phyloP scores from a whole-genome alignment of 2,113 vertebrate genomes.

The Labeo catla region DNA sequence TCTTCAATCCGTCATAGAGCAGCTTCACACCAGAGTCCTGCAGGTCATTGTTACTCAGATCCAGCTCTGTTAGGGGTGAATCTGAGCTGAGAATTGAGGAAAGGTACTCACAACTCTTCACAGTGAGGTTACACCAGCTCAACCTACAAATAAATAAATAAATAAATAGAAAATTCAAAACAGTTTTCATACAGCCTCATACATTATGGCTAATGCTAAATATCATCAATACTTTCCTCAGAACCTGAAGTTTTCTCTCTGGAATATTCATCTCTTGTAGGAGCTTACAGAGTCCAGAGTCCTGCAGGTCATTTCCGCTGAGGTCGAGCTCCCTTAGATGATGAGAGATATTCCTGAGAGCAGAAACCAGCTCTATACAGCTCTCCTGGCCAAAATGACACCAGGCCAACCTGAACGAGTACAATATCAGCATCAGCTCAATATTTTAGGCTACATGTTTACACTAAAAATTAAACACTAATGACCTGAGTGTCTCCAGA shows the following conservation, averaged over 20 bases:
- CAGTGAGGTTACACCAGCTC: conserved; percentile 43
- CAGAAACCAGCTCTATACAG: conserved; percentile 56
- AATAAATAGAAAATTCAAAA: too few species aligned
- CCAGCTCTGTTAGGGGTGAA: conserved; percentile 17
- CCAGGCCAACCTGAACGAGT: conserved; percentile 59
- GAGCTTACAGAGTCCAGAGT: conserved; percentile 36
- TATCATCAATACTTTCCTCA: conserved; percentile 21
- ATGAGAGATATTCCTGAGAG: conserved; percentile 46
- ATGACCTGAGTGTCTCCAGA: conserved; percentile 62
- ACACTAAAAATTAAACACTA: not conserved
- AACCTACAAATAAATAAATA: conserved; percentile 6
- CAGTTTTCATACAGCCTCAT: not conserved
- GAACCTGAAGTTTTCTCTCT: conserved; percentile 29
- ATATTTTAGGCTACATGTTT: not conserved
- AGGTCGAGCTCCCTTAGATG: conserved; percentile 50
- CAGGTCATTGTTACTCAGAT: conserved; percentile 34
- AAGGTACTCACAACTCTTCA: conserved; percentile 26
- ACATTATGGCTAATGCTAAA: not conserved
- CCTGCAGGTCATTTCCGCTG: conserved; percentile 37
- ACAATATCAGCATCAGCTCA: not conserved
- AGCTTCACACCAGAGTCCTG: not conserved
- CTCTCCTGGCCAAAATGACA: conserved; percentile 60
- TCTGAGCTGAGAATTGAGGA: not conserved
- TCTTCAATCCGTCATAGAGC: not conserved
- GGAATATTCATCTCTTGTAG: conserved; percentile 7